Percentiles rank a stretch among this genome's conserved stretches.
These are phyloP conservation scores for Callyntrura sp. DNA, from an alignment of 2,888 invertebrate genomes.

Conservation along the genomic window DNA sequence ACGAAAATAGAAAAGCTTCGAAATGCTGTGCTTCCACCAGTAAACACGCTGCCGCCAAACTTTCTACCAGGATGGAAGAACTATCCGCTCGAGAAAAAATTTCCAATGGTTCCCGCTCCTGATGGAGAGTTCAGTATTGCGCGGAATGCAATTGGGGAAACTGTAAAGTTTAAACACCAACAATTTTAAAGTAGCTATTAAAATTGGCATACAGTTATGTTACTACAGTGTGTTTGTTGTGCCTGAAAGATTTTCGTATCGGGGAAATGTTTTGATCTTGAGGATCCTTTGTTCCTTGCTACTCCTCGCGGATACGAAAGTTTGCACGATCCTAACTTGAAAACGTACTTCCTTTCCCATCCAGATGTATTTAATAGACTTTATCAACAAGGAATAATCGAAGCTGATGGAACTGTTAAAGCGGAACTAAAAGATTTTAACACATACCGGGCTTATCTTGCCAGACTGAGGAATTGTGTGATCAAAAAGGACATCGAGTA, in stretches of 20 bases:
- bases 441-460: conserved; percentile 60
- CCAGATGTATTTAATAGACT: conserved; percentile 52
- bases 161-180: background rate
- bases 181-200: too few species aligned
- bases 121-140: conserved; percentile 21
- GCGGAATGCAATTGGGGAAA: conserved; percentile 61
- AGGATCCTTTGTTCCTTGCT: conserved; percentile 33
- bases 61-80: conserved; percentile 54
- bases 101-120: conserved; percentile 53
- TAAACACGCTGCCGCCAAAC: conserved; percentile 34
- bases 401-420: conserved; percentile 54
- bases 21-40: background rate
- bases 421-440: conserved; percentile 47
- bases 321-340: conserved; percentile 58
- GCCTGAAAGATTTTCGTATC: conserved; percentile 36
- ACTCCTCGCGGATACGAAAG: conserved; percentile 51
- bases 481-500: conserved; percentile 28
- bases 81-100: conserved; percentile 68
- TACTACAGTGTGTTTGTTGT: too few species aligned
- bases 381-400: conserved; percentile 43
- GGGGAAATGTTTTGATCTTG: conserved; percentile 35
- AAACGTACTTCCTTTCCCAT: conserved; percentile 45
- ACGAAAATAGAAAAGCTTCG: conserved; percentile 25
- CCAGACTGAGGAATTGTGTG: conserved; percentile 28
- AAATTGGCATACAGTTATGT: too few species aligned